Percentiles rank a stretch among this genome's conserved stretches.
These are phyloP conservation scores for Melitaea cinxia DNA, from an alignment of 1,140 invertebrate genomes.

Conservation along the genomic window DNA sequence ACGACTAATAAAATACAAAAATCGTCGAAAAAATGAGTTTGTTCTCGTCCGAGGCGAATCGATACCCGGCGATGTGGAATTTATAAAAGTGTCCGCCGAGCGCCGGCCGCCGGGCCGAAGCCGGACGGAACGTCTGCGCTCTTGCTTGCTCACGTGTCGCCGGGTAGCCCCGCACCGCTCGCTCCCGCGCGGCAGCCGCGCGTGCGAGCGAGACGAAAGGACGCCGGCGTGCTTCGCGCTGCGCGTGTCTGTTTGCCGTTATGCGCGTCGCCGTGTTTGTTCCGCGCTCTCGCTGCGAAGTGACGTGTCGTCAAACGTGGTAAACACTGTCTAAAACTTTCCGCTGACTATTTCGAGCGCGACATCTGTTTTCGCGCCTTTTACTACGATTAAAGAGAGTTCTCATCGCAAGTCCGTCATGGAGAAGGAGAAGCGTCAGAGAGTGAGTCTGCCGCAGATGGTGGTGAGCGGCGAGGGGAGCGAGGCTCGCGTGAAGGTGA, in stretches of 20 bases:
- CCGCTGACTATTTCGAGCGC: neutral
- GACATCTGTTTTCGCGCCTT: neutral
- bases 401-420: neutral
- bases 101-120: constrained; percentile 35
- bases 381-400: too few relatives aligned
- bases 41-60: constrained; percentile 45
- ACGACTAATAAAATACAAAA: constrained; percentile 32
- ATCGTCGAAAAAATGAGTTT: constrained; percentile 35
- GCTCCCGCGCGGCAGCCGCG: constrained; percentile 25
- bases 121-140: constrained; percentile 61
- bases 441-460: constrained; percentile 15
- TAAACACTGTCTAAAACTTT: constrained; percentile 11
- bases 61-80: constrained; percentile 53
- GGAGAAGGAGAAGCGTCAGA: constrained; percentile 25
- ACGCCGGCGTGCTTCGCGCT: constrained; percentile 57
- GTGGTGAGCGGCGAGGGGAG: constrained; percentile 19
- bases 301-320: constrained; percentile 45
- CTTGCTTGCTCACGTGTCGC: constrained; percentile 68
- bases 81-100: constrained; percentile 50
- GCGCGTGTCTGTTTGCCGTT: constrained; percentile 70
- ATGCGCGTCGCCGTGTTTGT: constrained; percentile 63
- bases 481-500: neutral
- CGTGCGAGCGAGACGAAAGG: constrained; percentile 57
- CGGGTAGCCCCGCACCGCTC: constrained; percentile 43
- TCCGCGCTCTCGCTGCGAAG: constrained; percentile 50